Evolutionary conservation across 2,888 invertebrate genomes (phyloP).

Genomic region (Phasia obesa): DNA sequence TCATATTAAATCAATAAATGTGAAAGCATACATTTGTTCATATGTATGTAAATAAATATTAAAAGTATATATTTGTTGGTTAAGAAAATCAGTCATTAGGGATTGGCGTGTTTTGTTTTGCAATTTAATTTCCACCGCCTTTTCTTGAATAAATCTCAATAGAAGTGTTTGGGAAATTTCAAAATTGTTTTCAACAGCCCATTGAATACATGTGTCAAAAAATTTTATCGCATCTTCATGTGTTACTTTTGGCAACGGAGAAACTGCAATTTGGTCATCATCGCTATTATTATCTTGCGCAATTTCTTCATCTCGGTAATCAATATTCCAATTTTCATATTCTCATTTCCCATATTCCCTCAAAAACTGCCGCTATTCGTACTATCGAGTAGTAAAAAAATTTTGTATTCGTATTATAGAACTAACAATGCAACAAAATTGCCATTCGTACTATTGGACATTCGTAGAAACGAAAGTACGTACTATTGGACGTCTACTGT

Average conservation of each 20-base stretch:
- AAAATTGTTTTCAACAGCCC: constrained; percentile 42
- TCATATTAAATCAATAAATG: neutral
- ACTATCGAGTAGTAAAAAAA: no score
- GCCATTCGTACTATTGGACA: no score
- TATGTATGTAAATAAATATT: neutral
- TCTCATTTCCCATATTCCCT: no score
- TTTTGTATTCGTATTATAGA: no score
- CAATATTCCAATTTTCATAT: neutral
- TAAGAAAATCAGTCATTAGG: neutral
- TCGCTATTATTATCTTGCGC: neutral
- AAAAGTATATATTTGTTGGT: neutral
- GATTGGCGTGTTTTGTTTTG: constrained; percentile 9
- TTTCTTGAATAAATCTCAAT: constrained; percentile 33
- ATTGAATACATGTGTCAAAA: constrained; percentile 49
- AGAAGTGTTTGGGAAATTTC: constrained; percentile 14
- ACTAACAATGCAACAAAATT: no score
- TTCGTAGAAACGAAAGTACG: no score
- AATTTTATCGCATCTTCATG: constrained; percentile 47
- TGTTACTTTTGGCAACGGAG: constrained; percentile 16
- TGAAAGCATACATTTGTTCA: neutral
- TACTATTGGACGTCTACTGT: no score
- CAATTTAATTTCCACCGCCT: neutral
- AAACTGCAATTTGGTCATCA: neutral
- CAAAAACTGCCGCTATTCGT: no score
- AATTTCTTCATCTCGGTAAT: neutral